phyloP scores from a whole-genome alignment of 1,140 invertebrate species.

The Drosophila melanica region DNA sequence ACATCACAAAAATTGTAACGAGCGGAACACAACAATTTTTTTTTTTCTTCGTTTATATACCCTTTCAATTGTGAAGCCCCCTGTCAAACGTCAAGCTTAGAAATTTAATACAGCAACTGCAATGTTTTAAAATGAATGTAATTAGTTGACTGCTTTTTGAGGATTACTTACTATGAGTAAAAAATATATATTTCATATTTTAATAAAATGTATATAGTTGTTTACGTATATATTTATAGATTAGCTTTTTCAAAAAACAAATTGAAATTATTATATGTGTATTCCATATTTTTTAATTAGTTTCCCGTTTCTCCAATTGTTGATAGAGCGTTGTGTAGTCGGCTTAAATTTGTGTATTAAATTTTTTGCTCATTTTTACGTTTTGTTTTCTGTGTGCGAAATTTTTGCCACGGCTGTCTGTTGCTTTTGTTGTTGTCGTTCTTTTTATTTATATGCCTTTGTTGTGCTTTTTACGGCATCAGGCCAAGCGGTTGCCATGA shows the following conservation, averaged over 20 bases:
- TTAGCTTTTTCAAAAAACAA: not conserved
- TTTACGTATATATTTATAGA: not conserved
- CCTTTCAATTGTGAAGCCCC: not conserved
- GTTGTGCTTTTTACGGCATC: constrained; percentile 69
- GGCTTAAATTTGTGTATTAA: not conserved
- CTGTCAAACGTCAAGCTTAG: not conserved
- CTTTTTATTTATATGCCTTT: constrained; percentile 74
- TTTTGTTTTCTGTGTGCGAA: constrained; percentile 59
- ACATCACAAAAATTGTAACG: constrained; percentile 81
- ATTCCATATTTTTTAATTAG: too few species aligned
- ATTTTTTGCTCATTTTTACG: constrained; percentile 42
- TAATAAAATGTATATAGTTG: too few species aligned
- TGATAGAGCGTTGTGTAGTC: not conserved
- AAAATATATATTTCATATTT: too few species aligned
- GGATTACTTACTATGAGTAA: too few species aligned
- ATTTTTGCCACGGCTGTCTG: constrained; percentile 49
- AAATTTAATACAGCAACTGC: too few species aligned
- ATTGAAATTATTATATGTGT: too few species aligned
- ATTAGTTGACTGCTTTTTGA: too few species aligned
- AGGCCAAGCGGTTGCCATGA: constrained; percentile 31
- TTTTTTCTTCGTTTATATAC: constrained; percentile 30
- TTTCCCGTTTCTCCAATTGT: too few species aligned
- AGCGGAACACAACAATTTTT: constrained; percentile 49
- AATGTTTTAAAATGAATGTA: too few species aligned
- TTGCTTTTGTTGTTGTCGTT: constrained; percentile 33